These are phyloP conservation scores for Listronotus bonariensis DNA, from an alignment of 1,140 invertebrate species.

Conservation along the genomic window DNA sequence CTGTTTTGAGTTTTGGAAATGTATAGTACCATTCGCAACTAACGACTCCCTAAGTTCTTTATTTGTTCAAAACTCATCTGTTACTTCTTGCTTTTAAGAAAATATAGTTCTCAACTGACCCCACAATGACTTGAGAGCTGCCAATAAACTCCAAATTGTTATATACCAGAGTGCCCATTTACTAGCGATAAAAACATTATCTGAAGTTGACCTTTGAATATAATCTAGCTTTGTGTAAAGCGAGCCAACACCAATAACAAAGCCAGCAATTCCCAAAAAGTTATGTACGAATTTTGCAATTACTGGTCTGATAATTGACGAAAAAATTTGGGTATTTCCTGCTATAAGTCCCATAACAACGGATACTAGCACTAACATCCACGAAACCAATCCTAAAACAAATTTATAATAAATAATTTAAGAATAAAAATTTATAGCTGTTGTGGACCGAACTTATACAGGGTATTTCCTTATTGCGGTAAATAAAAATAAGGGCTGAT, in stretches of 20 bases:
- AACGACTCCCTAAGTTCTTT: no score
- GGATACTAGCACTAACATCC: slow-evolving; percentile 26
- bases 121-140: slow-evolving; percentile 27
- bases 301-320: slow-evolving; percentile 20
- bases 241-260: slow-evolving; percentile 24
- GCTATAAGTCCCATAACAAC: slow-evolving; percentile 24
- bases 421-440: no score
- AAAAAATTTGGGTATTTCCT: slow-evolving; percentile 24
- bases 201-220: not conserved
- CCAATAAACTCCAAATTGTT: slow-evolving; percentile 27
- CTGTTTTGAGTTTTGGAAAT: no score
- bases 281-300: slow-evolving; percentile 32
- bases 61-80: no score
- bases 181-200: no score
- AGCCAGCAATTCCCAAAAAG: slow-evolving; percentile 26
- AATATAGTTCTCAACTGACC: slow-evolving; percentile 22
- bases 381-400: slow-evolving; percentile 31
- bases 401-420: not conserved
- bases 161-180: slow-evolving; percentile 5
- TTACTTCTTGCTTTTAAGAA: not conserved
- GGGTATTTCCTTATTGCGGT: no score
- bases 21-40: no score
- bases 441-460: no score
- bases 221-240: not conserved
- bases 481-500: no score